phyloP scores from a whole-genome alignment of 2,113 vertebrate genomes.

The Danionella cerebrum region DNA sequence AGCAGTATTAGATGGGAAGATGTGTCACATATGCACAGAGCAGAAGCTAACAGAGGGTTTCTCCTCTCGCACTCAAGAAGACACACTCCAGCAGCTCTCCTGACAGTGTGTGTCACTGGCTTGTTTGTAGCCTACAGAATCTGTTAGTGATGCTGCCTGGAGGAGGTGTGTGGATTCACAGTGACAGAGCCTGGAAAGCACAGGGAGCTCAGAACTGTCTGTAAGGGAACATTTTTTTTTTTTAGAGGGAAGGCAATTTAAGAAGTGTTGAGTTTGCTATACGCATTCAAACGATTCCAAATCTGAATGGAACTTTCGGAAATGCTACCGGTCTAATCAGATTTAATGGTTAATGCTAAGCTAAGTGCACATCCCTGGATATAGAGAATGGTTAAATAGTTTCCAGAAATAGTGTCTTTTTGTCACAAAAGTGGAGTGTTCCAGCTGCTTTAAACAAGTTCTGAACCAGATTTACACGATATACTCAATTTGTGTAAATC shows the following conservation, averaged over 20 bases:
- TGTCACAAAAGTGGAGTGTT: no score
- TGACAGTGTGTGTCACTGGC: slow-evolving; percentile 5
- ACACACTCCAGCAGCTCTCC: background rate
- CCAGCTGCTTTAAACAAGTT: no score
- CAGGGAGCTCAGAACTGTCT: background rate
- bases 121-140: background rate
- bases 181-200: background rate
- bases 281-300: no score
- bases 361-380: no score
- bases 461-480: no score
- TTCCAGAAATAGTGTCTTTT: no score
- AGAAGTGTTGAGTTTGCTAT: no score
- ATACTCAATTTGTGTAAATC: no score
- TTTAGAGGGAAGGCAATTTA: background rate
- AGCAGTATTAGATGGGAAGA: background rate
- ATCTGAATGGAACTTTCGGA: no score
- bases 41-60: slow-evolving; percentile 8
- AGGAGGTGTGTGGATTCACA: slow-evolving; percentile 10
- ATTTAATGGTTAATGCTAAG: no score
- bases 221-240: background rate
- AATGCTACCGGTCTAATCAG: no score
- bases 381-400: no score
- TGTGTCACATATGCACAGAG: background rate
- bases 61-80: background rate
- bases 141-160: background rate